Percentiles rank a stretch among this genome's conserved stretches.
phyloP scores from a whole-genome alignment of 1,140 invertebrate genomes.

The Helicoverpa armigera region DNA sequence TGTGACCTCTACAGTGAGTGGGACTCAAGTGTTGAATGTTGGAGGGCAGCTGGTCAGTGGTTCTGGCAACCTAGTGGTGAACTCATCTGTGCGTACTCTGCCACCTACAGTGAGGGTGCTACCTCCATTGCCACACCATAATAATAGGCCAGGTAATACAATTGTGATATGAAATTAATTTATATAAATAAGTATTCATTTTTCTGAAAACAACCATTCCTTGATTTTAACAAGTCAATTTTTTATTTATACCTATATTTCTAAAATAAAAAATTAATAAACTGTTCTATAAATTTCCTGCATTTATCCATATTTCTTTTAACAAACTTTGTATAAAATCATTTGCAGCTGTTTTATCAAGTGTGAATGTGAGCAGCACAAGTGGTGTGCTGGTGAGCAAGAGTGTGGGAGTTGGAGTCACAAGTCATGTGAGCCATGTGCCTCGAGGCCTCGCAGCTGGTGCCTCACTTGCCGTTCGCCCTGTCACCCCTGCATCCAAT shows the following conservation, averaged over 20 bases:
- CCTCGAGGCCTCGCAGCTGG: conserved; percentile 79
- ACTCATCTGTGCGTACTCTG: conserved; percentile 75
- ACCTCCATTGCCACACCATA: conserved; percentile 75
- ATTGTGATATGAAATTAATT: too few relatives aligned
- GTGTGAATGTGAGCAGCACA: conserved; percentile 71
- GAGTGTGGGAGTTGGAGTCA: conserved; percentile 59
- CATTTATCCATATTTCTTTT: conserved; percentile 1
- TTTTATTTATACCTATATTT: too few relatives aligned
- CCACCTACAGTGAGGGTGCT: conserved; percentile 77
- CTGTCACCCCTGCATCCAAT: conserved; percentile 65
- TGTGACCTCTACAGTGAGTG: conserved; percentile 70
- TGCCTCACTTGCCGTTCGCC: conserved; percentile 77
- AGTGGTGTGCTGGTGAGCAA: conserved; percentile 77
- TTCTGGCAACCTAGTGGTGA: conserved; percentile 73
- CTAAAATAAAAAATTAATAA: too few relatives aligned
- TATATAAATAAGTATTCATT: conserved; percentile 28
- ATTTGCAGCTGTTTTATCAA: conserved; percentile 68
- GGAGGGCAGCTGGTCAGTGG: conserved; percentile 74
- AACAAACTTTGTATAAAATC: not conserved
- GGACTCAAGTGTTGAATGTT: conserved; percentile 77
- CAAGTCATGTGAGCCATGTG: conserved; percentile 82
- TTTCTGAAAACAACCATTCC: not conserved
- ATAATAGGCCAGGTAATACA: conserved; percentile 74
- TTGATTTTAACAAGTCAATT: too few relatives aligned
- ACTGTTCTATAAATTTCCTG: too few relatives aligned